Evolutionary conservation across 2,113 vertebrate species (phyloP).

Genomic region (Mobula hypostoma): DNA sequence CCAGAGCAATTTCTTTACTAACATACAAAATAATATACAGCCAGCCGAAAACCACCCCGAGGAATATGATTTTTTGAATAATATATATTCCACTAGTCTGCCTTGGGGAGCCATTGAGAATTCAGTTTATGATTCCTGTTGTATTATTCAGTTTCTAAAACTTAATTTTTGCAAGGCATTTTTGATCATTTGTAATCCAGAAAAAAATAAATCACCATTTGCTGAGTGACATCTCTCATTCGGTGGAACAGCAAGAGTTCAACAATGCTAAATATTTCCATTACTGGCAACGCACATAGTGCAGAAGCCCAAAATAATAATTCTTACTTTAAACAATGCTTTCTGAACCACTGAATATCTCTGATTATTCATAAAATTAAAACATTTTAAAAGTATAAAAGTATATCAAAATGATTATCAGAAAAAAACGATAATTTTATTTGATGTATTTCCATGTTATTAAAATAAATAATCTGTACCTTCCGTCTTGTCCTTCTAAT

Average conservation of each 20-base stretch:
- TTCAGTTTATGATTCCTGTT: background rate
- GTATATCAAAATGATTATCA: background rate
- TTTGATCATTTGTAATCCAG: slow-evolving; percentile 23
- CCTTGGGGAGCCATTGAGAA: slow-evolving; percentile 9
- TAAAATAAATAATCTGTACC: background rate
- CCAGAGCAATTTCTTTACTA: slow-evolving; percentile 24
- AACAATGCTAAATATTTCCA: background rate
- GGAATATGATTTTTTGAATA: slow-evolving; percentile 25
- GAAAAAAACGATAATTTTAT: background rate
- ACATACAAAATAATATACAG: slow-evolving; percentile 16
- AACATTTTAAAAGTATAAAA: too few relatives aligned
- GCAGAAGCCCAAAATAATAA: background rate
- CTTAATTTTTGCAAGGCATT: slow-evolving; percentile 12
- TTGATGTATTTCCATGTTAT: background rate
- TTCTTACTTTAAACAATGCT: slow-evolving; percentile 15
- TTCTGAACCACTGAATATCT: background rate
- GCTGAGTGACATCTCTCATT: background rate
- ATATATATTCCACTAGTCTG: background rate
- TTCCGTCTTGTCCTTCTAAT: background rate
- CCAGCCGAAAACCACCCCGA: background rate
- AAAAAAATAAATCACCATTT: slow-evolving; percentile 2
- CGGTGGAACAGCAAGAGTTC: background rate
- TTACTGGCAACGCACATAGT: background rate
- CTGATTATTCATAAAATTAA: background rate
- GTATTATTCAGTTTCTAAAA: slow-evolving; percentile 27